Evolutionary conservation across 2,113 vertebrate species (phyloP).

Genomic region (Ceyx margarethae): DNA sequence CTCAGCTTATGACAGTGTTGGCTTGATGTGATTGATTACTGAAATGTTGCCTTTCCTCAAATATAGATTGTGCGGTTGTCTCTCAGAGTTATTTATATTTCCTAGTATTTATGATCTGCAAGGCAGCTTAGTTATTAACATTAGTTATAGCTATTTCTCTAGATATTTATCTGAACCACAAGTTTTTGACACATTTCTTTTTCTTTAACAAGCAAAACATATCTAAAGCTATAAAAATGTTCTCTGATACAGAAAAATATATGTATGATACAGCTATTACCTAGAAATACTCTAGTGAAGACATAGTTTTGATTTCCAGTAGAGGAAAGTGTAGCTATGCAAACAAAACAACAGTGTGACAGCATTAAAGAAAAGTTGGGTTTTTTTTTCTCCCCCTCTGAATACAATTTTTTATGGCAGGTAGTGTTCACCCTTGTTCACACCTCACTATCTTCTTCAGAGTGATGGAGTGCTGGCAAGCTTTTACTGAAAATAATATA

Average conservation of each 20-base stretch:
- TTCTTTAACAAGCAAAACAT: slow-evolving; percentile 71
- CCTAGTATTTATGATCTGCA: slow-evolving; percentile 72
- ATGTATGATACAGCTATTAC: slow-evolving; percentile 65
- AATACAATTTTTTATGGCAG: background rate
- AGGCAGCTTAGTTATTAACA: slow-evolving; percentile 79
- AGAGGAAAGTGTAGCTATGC: slow-evolving; percentile 20
- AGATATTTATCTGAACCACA: slow-evolving; percentile 77
- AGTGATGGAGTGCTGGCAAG: background rate
- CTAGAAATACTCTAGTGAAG: slow-evolving; percentile 60
- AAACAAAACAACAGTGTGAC: slow-evolving; percentile 40
- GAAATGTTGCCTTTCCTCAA: slow-evolving; percentile 69
- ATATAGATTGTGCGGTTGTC: slow-evolving; percentile 70
- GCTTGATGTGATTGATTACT: slow-evolving; percentile 76
- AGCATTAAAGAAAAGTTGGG: background rate
- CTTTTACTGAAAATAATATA: background rate
- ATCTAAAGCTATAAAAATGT: slow-evolving; percentile 68
- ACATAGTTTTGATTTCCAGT: slow-evolving; percentile 33
- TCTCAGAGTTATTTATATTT: slow-evolving; percentile 77
- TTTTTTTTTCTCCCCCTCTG: background rate
- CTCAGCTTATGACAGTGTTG: slow-evolving; percentile 79
- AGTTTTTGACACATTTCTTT: slow-evolving; percentile 72
- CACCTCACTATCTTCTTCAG: background rate
- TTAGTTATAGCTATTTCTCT: slow-evolving; percentile 74
- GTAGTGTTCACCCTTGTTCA: background rate
- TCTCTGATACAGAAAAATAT: slow-evolving; percentile 71